phyloP scores from a whole-genome alignment of 1,140 invertebrate species.

The Dendroctonus ponderosae region DNA sequence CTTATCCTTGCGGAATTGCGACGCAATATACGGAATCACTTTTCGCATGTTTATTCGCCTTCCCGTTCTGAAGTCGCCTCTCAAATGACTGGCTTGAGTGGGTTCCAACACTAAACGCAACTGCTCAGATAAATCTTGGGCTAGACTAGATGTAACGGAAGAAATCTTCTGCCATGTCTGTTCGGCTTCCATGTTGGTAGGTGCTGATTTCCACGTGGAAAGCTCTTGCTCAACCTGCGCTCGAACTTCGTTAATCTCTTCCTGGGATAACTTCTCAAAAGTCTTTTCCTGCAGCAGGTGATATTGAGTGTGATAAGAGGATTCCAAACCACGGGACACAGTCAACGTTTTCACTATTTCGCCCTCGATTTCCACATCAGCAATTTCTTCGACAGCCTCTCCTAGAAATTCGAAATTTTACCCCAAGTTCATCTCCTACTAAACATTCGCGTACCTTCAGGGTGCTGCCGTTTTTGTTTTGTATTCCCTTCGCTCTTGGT shows the following conservation, averaged over 20 bases:
- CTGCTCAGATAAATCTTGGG: conserved; percentile 91
- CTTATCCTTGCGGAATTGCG: conserved; percentile 97
- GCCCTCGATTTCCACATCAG: conserved; percentile 70
- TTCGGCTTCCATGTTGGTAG: conserved; percentile 54
- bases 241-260: conserved; percentile 48
- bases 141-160: conserved; percentile 63
- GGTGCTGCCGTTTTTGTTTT: conserved; percentile 53
- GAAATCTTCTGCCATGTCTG: conserved; percentile 59
- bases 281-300: conserved; percentile 38
- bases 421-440: not conserved
- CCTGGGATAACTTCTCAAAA: conserved; percentile 28
- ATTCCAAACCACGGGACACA: conserved; percentile 67
- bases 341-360: conserved; percentile 67
- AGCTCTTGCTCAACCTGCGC: conserved; percentile 59
- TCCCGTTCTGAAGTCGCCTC: conserved; percentile 93
- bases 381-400: conserved; percentile 47
- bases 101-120: conserved; percentile 92
- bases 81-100: conserved; percentile 85
- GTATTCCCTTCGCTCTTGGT: conserved; percentile 51
- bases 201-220: conserved; percentile 54
- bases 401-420: conserved; percentile 27
- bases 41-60: conserved; percentile 98
- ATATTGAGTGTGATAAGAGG: conserved; percentile 55
- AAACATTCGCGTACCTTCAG: conserved; percentile 33
- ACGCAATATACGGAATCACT: conserved; percentile 97